phyloP scores from a whole-genome alignment of 2,797 vertebrate genomes.

The Acipenser transmontanus region DNA sequence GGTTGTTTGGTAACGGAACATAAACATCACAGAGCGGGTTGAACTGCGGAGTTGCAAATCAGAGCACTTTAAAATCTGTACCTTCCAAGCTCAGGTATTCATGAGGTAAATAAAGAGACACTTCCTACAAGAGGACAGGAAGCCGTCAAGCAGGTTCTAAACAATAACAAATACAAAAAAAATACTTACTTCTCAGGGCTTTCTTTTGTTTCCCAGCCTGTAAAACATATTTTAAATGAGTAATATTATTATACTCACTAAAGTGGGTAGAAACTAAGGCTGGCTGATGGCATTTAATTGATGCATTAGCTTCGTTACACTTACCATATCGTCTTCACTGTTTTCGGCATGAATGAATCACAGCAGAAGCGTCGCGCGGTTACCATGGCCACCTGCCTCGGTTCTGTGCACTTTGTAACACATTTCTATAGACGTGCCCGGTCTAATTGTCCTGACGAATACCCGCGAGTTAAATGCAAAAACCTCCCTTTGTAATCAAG shows the following conservation, averaged over 20 bases:
- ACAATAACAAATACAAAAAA: background rate
- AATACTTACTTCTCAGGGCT: constrained; percentile 55
- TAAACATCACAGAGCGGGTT: too few relatives aligned
- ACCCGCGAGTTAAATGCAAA: background rate
- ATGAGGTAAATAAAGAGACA: too few relatives aligned
- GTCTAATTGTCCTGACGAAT: background rate
- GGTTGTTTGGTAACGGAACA: too few relatives aligned
- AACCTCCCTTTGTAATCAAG: background rate
- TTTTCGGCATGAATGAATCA: too few relatives aligned
- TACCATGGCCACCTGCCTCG: constrained; percentile 41
- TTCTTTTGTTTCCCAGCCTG: constrained; percentile 64
- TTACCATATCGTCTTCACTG: constrained; percentile 18
- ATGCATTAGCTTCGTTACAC: constrained; percentile 21
- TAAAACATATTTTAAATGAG: constrained; percentile 15
- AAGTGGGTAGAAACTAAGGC: background rate
- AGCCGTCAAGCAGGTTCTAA: background rate
- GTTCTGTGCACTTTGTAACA: background rate
- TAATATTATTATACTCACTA: background rate
- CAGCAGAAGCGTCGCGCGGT: constrained; percentile 40
- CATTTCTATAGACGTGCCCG: background rate
- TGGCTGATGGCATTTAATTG: background rate
- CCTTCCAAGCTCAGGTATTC: too few relatives aligned
- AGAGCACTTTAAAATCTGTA: too few relatives aligned
- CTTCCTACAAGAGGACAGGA: too few relatives aligned
- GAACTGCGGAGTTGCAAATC: too few relatives aligned